Evolutionary conservation across 2,113 vertebrate genomes (phyloP), one percentile per base, ranked within the genome.

Genomic region (Chunga burmeisteri): DNA sequence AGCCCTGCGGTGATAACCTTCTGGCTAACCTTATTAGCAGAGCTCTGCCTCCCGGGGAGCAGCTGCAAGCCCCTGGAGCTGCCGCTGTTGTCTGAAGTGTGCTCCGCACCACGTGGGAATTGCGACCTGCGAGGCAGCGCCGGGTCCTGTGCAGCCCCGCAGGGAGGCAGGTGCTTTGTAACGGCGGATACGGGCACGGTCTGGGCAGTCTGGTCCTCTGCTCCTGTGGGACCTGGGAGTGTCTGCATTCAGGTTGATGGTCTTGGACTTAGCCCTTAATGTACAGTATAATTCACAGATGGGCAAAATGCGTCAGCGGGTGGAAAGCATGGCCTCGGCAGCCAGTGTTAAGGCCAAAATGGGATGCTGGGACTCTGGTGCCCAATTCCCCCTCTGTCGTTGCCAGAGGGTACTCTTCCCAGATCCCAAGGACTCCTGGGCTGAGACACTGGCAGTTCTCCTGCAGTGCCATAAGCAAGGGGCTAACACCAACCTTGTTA

Each of bases 141-240:
- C 5, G 6, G 55, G 46, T 27, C 49, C 58, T 21, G 49, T 3
- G 19, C 66, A 65, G 42, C 66, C 42, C 42, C 9, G 1, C 20
- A 23, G 47, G 46, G 9, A 52, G 87, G 78, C 36, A 13, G 34
- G 25, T 4, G 8, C 67, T 25, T 30, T 13, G 61, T 17, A 3
- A 13, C 0, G 7, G 36, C 9, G 6, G 42, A 1, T 20, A 8
- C 2, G 21, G 44, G 49, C 42, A 17, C 1, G 7, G 11, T 6
- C 13, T 8, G 3, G 38, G 55, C 46, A 18, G 38, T 4, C 32
- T 21, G 49, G 56, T 12, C 26, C 61, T 26, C 9, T 4, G n/a
- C 59, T 65, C 42, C n/a, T 42, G 13, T 4, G 7, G 68, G 26
- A 15, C 22, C 42, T 9, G 34, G n/a, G 40, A 10, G 16, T 1